phyloP scores from a whole-genome alignment of 2,113 vertebrate genomes.

The Laticauda laticaudata region DNA sequence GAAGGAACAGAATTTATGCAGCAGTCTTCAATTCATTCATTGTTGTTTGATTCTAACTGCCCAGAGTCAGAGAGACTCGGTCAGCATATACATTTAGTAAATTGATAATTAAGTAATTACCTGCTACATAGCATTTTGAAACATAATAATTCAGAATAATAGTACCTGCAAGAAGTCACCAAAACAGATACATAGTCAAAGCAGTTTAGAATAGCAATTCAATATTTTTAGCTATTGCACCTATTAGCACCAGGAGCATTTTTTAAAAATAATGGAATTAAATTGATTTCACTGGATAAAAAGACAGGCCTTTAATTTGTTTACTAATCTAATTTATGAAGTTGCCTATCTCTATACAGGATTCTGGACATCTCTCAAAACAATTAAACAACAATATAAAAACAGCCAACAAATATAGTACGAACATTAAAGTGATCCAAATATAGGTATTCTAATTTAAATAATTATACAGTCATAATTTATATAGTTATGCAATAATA shows the following conservation, averaged over 20 bases:
- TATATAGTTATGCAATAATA: background rate
- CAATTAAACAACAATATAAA: background rate
- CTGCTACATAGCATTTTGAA: background rate
- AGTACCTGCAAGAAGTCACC: background rate
- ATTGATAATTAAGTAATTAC: background rate
- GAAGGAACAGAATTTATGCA: background rate
- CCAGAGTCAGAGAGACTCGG: background rate
- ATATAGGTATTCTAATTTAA: background rate
- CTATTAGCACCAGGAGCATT: background rate
- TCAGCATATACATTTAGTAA: background rate
- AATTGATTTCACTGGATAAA: background rate
- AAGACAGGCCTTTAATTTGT: conserved; percentile 10
- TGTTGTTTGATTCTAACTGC: background rate
- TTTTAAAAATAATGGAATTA: background rate
- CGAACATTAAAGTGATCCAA: background rate
- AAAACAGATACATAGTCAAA: background rate
- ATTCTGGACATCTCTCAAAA: background rate
- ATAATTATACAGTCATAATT: background rate
- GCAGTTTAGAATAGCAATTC: background rate
- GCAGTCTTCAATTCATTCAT: background rate
- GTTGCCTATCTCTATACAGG: background rate
- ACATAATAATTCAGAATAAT: background rate
- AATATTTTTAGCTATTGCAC: background rate
- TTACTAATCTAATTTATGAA: background rate
- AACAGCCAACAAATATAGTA: background rate